Percentiles rank a stretch among this genome's conserved stretches.
These are phyloP conservation scores for Machaerirhynchus nigripectus DNA, from an alignment of 2,113 vertebrate genomes.

Conservation along the genomic window DNA sequence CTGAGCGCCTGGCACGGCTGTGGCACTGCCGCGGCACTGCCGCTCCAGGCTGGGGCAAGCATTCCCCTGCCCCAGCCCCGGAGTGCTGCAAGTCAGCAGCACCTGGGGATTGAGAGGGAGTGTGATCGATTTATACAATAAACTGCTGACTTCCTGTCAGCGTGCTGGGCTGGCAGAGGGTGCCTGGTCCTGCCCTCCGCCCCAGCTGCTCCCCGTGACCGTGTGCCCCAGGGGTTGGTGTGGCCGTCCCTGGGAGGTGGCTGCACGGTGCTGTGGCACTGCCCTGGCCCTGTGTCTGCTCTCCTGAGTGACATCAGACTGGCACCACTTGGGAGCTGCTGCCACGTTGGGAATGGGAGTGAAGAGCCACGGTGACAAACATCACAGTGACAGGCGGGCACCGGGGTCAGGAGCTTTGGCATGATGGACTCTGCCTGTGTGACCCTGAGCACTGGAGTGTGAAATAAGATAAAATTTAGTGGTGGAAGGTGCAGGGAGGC, in stretches of 20 bases:
- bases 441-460: not conserved
- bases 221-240: not conserved
- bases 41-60: not conserved
- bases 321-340: not conserved
- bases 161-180: not conserved
- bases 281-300: not conserved
- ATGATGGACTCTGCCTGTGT: not conserved
- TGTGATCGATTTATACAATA: no score
- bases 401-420: not conserved
- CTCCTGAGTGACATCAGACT: not conserved
- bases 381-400: rapidly evolving
- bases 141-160: rapidly evolving
- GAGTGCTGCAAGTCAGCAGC: not conserved
- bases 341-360: not conserved
- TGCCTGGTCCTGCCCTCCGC: not conserved
- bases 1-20: not conserved
- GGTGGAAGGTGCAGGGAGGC: not conserved
- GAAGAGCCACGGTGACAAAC: rapidly evolving
- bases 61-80: no score
- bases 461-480: not conserved
- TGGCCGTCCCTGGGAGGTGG: not conserved
- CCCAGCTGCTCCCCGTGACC: not conserved
- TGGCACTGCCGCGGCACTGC: no score
- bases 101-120: not conserved
- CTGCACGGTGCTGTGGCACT: not conserved